A percentile compares a stretch with the other conserved stretches of the same genome.
phyloP scores from a whole-genome alignment of 1,140 invertebrate species.

The Drosophila albomicans region DNA sequence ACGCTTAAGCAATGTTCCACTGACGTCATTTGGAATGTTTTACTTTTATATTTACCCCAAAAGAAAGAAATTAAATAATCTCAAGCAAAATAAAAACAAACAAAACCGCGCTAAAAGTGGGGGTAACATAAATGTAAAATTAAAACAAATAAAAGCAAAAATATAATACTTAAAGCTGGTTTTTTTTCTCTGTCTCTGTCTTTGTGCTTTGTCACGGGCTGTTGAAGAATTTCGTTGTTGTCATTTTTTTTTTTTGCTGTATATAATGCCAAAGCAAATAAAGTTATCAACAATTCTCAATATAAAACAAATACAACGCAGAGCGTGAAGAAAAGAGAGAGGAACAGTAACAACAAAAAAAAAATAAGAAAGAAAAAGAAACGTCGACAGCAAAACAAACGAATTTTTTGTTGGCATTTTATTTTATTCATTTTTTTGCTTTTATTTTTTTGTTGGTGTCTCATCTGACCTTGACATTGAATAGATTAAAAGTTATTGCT shows the following conservation, averaged over 20 bases:
- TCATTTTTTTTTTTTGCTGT: conserved; percentile 28
- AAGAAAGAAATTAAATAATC: conserved; percentile 24
- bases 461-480: conserved; percentile 75
- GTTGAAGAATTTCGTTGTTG: conserved; percentile 51
- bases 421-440: neutral
- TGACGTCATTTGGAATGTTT: conserved; percentile 43
- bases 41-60: neutral
- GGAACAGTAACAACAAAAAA: conserved; percentile 31
- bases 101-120: conserved; percentile 6
- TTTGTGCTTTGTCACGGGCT: conserved; percentile 50
- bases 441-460: conserved; percentile 43
- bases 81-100: conserved; percentile 7
- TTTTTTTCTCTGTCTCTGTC: conserved; percentile 21
- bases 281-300: conserved; percentile 79
- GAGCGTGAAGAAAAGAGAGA: conserved; percentile 37
- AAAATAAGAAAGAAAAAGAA: conserved; percentile 38
- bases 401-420: conserved; percentile 41
- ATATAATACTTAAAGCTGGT: conserved; percentile 44
- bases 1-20: conserved; percentile 6
- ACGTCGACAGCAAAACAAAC: conserved; percentile 46
- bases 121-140: conserved; percentile 35
- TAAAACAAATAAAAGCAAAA: conserved; percentile 44
- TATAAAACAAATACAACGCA: conserved; percentile 45
- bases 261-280: conserved; percentile 65
- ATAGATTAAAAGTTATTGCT: conserved; percentile 65